Evolutionary conservation across 2,888 invertebrate genomes (phyloP).

Genomic region (Aspidiotus destructor): DNA sequence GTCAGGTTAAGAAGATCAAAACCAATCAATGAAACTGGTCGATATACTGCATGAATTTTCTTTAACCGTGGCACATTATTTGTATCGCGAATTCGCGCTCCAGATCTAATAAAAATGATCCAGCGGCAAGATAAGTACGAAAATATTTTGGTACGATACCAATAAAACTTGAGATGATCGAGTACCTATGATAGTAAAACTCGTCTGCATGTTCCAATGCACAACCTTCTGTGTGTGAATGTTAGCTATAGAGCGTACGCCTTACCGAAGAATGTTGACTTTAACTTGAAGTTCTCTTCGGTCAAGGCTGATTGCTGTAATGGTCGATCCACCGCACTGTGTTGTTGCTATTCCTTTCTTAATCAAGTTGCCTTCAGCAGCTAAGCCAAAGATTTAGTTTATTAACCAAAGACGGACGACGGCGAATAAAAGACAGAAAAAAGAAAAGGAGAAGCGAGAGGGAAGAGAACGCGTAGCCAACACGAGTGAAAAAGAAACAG

Average conservation of each 20-base stretch:
- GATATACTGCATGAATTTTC: too few relatives aligned
- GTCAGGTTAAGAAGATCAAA: too few relatives aligned
- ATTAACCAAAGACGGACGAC: conserved; percentile 23
- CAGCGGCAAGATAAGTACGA: too few relatives aligned
- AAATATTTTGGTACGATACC: conserved; percentile 4
- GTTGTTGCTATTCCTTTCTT: conserved; percentile 24
- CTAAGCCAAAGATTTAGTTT: conserved; percentile 16
- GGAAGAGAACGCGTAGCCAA: too few relatives aligned
- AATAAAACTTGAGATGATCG: conserved; percentile 24
- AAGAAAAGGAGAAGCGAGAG: too few relatives aligned
- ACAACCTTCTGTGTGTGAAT: conserved; percentile 25
- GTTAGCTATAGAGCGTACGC: conserved; percentile 12
- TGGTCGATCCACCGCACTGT: conserved; percentile 10
- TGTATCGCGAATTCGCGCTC: too few relatives aligned
- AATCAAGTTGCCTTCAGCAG: conserved; percentile 13
- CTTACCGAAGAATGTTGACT: conserved; percentile 28
- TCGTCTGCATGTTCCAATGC: conserved; percentile 19
- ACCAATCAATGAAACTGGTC: too few relatives aligned
- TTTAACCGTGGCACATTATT: too few relatives aligned
- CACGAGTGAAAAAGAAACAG: too few relatives aligned
- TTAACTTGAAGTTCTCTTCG: conserved; percentile 26
- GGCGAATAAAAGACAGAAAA: conserved; percentile 8
- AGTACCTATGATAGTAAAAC: conserved; percentile 1
- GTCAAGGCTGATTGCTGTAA: conserved; percentile 30
- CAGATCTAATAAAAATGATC: too few relatives aligned